phyloP scores from a whole-genome alignment of 2,888 invertebrate genomes.

The Oscheius sp. region DNA sequence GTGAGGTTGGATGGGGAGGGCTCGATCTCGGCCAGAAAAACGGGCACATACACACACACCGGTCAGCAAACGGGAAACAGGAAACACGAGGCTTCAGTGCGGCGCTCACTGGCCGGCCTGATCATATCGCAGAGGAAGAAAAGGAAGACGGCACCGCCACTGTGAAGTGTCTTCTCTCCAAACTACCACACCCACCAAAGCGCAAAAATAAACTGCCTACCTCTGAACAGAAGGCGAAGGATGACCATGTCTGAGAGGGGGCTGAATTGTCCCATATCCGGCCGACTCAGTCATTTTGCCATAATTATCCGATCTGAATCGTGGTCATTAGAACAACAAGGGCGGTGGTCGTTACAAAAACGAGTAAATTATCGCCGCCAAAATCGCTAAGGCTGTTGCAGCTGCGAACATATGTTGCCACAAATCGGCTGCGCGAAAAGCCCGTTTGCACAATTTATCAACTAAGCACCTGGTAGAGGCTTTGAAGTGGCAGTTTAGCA shows the following conservation, averaged over 20 bases:
- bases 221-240: constrained; percentile 9
- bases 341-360: too few relatives aligned
- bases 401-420: neutral
- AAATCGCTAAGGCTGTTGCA: too few relatives aligned
- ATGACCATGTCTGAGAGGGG: neutral
- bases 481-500: neutral
- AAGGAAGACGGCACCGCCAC: constrained; percentile 2
- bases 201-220: neutral
- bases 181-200: neutral
- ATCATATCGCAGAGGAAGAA: constrained; percentile 18
- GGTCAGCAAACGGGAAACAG: constrained; percentile 24
- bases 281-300: neutral
- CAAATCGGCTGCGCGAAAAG: neutral
- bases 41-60: constrained; percentile 19
- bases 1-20: constrained; percentile 15
- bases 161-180: neutral
- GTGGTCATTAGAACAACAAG: too few relatives aligned
- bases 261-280: neutral
- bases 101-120: constrained; percentile 7
- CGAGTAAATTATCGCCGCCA: too few relatives aligned
- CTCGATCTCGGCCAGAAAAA: constrained; percentile 24
- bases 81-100: constrained; percentile 13
- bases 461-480: neutral
- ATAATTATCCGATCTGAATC: constrained; percentile 9
- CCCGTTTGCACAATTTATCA: neutral